Evolutionary conservation across 1,140 invertebrate species (phyloP), one percentile per base, ranked within the genome.

Genomic region (Sesamia nonagrioides): DNA sequence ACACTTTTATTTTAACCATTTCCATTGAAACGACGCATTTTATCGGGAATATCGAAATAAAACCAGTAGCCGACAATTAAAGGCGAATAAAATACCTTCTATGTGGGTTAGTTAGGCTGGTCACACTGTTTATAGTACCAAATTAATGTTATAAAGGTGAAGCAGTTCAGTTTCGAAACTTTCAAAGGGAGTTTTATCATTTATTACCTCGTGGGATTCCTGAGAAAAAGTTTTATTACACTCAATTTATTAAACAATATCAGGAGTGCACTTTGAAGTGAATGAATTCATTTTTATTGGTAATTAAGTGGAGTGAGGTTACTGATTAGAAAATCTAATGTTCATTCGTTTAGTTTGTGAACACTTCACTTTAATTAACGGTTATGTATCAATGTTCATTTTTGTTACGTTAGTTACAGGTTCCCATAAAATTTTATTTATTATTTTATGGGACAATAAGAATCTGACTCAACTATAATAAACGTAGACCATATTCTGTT

Each of bases 1-100:
- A 37, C 68, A 71, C 68, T 71, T 71, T 18, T 60, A 58, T 58
- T 45, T 42, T 15, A 48, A 11, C 63, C 63, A 68, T 68, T 68
- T 48, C 63, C 40, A 68, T 60, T 71, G 15, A 74, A 21, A 54
- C 40, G 71, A 60, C 17, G n/a, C 71, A 13, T 72, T 71, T 71
- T n/a, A 56, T 58, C 37, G 15, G 18, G n/a, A 74, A 58, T 27
- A 58, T 45, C 33, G 17, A 74, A 74, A 74, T 74, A 58, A 60
- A 73, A 60, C 35, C 71, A 60, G 52, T 60, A 74, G 71, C 71
- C n/a, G 37, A 42, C 18, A 45, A 58, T 74, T 42, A 74, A 45
- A 56, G 9, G n/a, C 9, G 35, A 18, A 40, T 72, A 40, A 72
- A 54, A 18, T 17, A 21, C 60, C 17, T 37, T 63, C 8, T 9